Conservation (phyloP, 2,888 invertebrate genomes). For the Pollenia griseotomentosa region DNA sequence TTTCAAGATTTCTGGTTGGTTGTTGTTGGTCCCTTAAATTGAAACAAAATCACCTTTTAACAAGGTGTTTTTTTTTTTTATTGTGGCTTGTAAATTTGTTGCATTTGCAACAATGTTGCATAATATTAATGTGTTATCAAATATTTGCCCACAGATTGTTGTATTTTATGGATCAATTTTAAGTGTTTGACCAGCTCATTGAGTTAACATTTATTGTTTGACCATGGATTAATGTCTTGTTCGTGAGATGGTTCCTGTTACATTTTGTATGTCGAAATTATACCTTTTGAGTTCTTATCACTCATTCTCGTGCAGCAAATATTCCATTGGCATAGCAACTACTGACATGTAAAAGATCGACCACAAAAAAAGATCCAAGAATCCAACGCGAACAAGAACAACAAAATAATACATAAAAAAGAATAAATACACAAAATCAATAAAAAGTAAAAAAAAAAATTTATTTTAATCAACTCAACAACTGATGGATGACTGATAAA, state of each 20-base stretch:
- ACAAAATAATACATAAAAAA: slow-evolving; percentile 1
- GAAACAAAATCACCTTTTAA: slow-evolving; percentile 12
- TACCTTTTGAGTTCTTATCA: slow-evolving; percentile 23
- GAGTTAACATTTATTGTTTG: slow-evolving; percentile 39
- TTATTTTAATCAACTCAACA: slow-evolving; percentile 12
- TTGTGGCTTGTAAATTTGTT: slow-evolving; percentile 6
- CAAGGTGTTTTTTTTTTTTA: slow-evolving; percentile 42
- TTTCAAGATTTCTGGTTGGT: not conserved
- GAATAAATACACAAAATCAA: slow-evolving; percentile 13
- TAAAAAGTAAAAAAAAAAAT: not conserved
- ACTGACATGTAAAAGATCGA: slow-evolving; percentile 2
- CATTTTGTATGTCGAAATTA: not conserved
- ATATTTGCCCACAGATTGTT: slow-evolving; percentile 53
- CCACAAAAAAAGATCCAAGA: slow-evolving; percentile 15
- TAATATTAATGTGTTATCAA: slow-evolving; percentile 15
- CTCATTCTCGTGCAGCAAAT: not conserved
- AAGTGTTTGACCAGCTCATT: slow-evolving; percentile 1
- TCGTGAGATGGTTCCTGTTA: slow-evolving; percentile 4
- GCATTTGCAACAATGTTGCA: slow-evolving; percentile 58
- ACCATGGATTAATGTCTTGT: slow-evolving; percentile 49
- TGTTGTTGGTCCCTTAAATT: not conserved
- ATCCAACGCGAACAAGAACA: not conserved
- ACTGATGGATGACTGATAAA: slow-evolving; percentile 2
- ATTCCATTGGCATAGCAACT: not conserved
- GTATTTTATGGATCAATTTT: not conserved